Percentiles rank a stretch among this genome's conserved stretches.
Conservation (phyloP, 2,888 invertebrate species). For the Sminthurides aquaticus region DNA sequence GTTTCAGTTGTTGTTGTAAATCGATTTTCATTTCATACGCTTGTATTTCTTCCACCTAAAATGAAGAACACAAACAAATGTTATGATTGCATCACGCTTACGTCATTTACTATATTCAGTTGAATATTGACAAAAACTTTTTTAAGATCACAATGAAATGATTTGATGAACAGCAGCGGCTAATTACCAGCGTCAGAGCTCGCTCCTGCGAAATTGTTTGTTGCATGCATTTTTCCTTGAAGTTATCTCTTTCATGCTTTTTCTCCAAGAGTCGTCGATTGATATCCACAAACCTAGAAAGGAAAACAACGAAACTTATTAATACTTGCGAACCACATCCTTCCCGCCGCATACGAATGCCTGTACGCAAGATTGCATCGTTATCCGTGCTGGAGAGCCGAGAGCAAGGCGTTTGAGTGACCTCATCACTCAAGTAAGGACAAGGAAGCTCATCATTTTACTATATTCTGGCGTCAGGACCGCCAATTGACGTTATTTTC, state of each 20-base stretch:
- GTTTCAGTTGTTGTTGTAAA: slow-evolving; percentile 31
- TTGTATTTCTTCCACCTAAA: slow-evolving; percentile 37
- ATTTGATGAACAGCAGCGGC: not conserved
- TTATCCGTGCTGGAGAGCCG: too few species aligned
- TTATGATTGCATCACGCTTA: too few species aligned
- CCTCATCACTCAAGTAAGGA: too few species aligned
- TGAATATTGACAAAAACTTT: not conserved
- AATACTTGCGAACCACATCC: too few species aligned
- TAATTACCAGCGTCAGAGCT: slow-evolving; percentile 14
- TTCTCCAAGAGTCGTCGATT: slow-evolving; percentile 24
- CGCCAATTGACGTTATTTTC: too few species aligned
- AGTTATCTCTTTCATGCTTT: slow-evolving; percentile 22
- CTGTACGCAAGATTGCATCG: too few species aligned
- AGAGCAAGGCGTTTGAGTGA: too few species aligned
- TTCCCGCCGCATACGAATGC: too few species aligned
- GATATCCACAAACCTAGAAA: slow-evolving; percentile 31
- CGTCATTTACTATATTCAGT: too few species aligned
- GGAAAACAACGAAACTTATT: not conserved
- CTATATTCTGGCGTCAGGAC: too few species aligned
- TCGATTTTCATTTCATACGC: slow-evolving; percentile 28
- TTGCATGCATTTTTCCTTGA: slow-evolving; percentile 26
- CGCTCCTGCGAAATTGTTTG: slow-evolving; percentile 29
- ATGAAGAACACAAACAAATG: not conserved
- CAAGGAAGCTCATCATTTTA: too few species aligned
- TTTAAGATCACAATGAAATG: not conserved